These are phyloP conservation scores for Halictus rubicundus DNA, from an alignment of 1,140 invertebrate species.

Conservation along the genomic window DNA sequence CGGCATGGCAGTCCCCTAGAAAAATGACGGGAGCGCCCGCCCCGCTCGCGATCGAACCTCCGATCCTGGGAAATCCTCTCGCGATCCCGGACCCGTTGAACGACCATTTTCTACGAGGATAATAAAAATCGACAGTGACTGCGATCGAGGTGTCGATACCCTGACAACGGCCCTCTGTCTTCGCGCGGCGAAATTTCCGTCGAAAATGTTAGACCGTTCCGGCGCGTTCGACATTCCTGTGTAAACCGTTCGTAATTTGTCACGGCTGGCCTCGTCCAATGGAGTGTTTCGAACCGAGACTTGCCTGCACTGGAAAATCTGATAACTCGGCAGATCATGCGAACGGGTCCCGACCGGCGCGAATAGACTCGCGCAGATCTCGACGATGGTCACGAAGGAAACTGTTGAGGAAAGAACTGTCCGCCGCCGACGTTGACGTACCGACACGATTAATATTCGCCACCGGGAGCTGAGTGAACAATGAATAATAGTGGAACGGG, in stretches of 20 bases:
- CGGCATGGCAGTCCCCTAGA: slow-evolving; percentile 31
- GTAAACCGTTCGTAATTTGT: not conserved
- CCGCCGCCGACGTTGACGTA: not conserved
- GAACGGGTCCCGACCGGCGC: not conserved
- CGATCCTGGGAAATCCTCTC: slow-evolving; percentile 13
- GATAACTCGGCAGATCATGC: not conserved
- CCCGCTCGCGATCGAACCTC: slow-evolving; percentile 33
- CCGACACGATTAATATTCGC: not conserved
- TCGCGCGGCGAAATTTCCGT: not conserved
- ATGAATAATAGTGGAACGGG: not conserved
- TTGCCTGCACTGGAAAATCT: not conserved
- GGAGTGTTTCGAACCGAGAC: slow-evolving; percentile 28
- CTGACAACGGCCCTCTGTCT: not conserved
- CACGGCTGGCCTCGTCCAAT: not conserved
- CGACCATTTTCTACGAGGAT: slow-evolving; percentile 31
- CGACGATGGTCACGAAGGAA: slow-evolving; percentile 20
- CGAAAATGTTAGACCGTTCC: not conserved
- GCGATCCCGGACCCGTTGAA: slow-evolving; percentile 5
- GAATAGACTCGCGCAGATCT: slow-evolving; percentile 12
- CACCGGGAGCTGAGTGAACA: not conserved
- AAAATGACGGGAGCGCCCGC: slow-evolving; percentile 51
- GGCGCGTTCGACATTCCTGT: not conserved
- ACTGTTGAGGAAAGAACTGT: not conserved
- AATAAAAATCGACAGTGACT: slow-evolving; percentile 49
- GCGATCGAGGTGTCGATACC: slow-evolving; percentile 3